phyloP scores from a whole-genome alignment of 2,888 invertebrate species.

The Cyclophora punctaria region DNA sequence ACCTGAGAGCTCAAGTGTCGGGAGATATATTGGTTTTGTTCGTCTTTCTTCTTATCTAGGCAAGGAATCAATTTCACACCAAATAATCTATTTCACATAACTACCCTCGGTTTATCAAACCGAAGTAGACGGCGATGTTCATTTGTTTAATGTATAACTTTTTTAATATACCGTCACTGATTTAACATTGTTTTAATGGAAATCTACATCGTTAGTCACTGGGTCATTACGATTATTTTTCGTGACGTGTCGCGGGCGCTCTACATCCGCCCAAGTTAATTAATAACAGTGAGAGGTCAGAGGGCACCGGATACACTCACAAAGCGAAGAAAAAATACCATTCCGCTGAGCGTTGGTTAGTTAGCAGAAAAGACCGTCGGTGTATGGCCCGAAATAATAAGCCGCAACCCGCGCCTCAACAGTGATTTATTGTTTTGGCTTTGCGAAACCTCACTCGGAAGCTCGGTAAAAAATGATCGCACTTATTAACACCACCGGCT shows the following conservation, averaged over 20 bases:
- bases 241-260: slow-evolving; percentile 40
- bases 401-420: slow-evolving; percentile 50
- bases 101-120: not conserved
- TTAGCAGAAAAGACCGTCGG: slow-evolving; percentile 53
- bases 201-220: slow-evolving; percentile 25
- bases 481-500: slow-evolving; percentile 63
- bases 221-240: slow-evolving; percentile 35
- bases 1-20: slow-evolving; percentile 74
- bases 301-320: slow-evolving; percentile 26
- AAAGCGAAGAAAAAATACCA: slow-evolving; percentile 49
- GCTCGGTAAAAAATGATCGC: slow-evolving; percentile 68
- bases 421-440: slow-evolving; percentile 70
- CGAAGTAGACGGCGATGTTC: too few species aligned
- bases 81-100: slow-evolving; percentile 30
- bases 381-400: slow-evolving; percentile 65
- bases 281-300: slow-evolving; percentile 50
- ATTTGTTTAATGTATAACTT: too few species aligned
- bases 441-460: slow-evolving; percentile 65
- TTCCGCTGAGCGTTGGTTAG: slow-evolving; percentile 52
- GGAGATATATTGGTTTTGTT: slow-evolving; percentile 72
- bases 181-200: not conserved
- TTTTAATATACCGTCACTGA: too few species aligned
- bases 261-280: slow-evolving; percentile 48
- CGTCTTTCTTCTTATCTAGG: slow-evolving; percentile 48
- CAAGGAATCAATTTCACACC: slow-evolving; percentile 44